Percentiles rank a stretch among this genome's conserved stretches.
Conservation (phyloP, 1,140 invertebrate genomes). For the Stegodyphus mimosarum region DNA sequence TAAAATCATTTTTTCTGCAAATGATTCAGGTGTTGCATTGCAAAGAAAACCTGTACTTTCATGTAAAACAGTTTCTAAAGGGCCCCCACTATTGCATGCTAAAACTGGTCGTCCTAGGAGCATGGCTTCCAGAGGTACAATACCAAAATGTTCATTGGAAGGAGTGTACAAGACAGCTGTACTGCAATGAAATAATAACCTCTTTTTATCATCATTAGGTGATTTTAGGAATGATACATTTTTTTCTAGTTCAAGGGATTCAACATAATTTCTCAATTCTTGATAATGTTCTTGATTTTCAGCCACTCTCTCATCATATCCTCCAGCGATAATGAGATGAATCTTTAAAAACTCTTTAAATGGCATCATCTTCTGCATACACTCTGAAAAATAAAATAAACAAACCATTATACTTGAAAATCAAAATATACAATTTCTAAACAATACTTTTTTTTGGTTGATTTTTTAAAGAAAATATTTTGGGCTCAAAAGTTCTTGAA, state of each 20-base stretch:
- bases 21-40: slow-evolving; percentile 75
- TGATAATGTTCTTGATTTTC: slow-evolving; percentile 92
- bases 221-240: slow-evolving; percentile 88
- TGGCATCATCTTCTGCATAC: slow-evolving; percentile 62
- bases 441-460: no score
- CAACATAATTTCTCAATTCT: slow-evolving; percentile 78
- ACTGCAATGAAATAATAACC: slow-evolving; percentile 80
- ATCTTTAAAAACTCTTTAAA: slow-evolving; percentile 70
- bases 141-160: slow-evolving; percentile 98
- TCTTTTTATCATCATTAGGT: slow-evolving; percentile 85
- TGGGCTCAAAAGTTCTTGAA: no score
- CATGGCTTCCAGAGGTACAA: slow-evolving; percentile 99
- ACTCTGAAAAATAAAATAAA: slow-evolving; percentile 63
- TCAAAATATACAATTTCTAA: no score
- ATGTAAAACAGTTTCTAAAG: slow-evolving; percentile 90
- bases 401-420: neutral
- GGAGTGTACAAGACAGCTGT: slow-evolving; percentile 94
- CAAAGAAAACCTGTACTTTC: slow-evolving; percentile 91
- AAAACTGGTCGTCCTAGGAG: slow-evolving; percentile 91
- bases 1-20: slow-evolving; percentile 82
- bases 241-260: slow-evolving; percentile 77
- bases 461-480: no score
- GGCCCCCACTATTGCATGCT: slow-evolving; percentile 94
- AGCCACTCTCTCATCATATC: slow-evolving; percentile 88
- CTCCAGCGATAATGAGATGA: slow-evolving; percentile 94